Base-by-base conservation (phyloP, 37 sponge, comb jelly and placozoan species). In the Cliona cf. orientalis region DNA sequence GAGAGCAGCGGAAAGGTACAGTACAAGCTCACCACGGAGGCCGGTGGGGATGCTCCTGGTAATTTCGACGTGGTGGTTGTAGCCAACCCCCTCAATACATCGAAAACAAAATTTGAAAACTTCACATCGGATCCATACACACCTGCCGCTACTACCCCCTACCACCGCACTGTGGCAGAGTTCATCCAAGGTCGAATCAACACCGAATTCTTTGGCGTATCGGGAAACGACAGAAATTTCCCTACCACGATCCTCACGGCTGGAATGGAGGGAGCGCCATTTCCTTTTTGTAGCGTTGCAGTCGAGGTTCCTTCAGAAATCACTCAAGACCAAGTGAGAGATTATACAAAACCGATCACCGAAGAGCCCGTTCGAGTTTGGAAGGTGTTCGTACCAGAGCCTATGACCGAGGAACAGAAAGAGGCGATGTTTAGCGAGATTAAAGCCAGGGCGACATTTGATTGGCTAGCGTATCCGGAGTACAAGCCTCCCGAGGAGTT, bases 381-480 rank as follows among this genome's bases (percentile, higher is more conserved):
- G 85, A 96, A 96, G 39, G 67, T 96, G 2, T 96, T 93, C 40
- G 60, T 87, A 14, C 80, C 79, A 14, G 21, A 62, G 35, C 87
- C 78, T 41, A 80, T 95, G 31, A 74, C 92, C 17, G 87, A 82
- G 0, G 82, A 75, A 28, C 74, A 91, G 22, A 58, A 69, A 31
- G 4, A 67, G 58, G 29, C 78, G 17, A 82, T 92, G 69, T 93
- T 91, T 40, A 33, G 0, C 1, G 66, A 71, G 7, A 68, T 72
- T 29, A 46, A 56, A 2, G 84, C 26, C 1, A 64, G 67, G 57
- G 57, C 42, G 7, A 44, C 62, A 19, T 42, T 74, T 12, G 87
- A 83, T 65, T 96, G 97, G 97, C 34, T 74, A 60, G 97, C 97
- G 9, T 96, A 96, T 57, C 97, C 97, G 1, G 35, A 93, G 5